Base-by-base conservation (phyloP, 2,113 vertebrate species). In the Cygnus buccinator region DNA sequence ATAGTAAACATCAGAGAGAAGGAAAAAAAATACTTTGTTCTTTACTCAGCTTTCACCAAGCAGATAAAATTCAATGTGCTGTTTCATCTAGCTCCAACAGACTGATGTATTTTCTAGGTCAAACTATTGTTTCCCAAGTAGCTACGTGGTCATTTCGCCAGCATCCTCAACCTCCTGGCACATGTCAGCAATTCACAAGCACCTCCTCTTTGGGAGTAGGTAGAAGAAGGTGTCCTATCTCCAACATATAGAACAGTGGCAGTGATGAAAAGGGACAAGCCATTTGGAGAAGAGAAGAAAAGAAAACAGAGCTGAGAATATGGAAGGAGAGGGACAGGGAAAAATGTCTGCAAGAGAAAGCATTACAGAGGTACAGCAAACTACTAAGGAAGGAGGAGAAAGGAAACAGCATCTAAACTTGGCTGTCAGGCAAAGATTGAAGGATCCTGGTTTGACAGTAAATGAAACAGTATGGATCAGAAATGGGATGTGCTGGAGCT, bases 341-440 rank as follows among this genome's bases (percentile, higher is more conserved):
- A 37, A 20, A 23, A 90, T 68, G 3, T 55, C 25, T 37, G 28
- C 26, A 72, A 31, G 18, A 68, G 9, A 55, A 72, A 54, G 20
- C 9, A 63, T 15, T 10, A 11, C 26, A 58, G 37, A 26, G 29
- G 8, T 6, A 65, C 25, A 54, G 2, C 20, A 9, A 92, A 22
- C 4, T 7, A 19, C 39, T 77, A 13, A 2, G 25, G 2, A 71
- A 37, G 6, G 9, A 26, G 9, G 1, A 3, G 19, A 2, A 11
- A 54, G 71, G 23, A 86, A 72, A 59, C 2, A 15, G 13, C 11
- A 72, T 19, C n/a, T 86, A 83, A 80, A 39, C 5, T 68, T 72
- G 75, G 23, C 20, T 58, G 25, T 10, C 10, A 59, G n/a, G 13
- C 18, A 92, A 46, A 84, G 65, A 29, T 41, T 66, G 52, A 75